Conservation (phyloP, 2,797 vertebrate species). For the Gallinago solitaria region DNA sequence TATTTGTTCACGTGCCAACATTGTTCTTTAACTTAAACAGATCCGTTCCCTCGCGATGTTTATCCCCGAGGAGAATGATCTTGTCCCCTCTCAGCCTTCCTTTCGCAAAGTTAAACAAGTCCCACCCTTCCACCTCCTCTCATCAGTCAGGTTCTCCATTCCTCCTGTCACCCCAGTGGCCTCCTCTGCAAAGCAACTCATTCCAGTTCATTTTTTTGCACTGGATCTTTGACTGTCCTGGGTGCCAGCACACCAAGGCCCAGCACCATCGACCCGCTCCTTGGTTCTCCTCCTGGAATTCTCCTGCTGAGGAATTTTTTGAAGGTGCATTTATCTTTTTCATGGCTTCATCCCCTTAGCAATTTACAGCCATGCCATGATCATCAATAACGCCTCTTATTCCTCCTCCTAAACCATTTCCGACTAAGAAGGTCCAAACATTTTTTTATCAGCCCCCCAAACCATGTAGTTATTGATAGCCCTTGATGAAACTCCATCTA, state of each 20-base stretch:
- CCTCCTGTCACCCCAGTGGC: not conserved
- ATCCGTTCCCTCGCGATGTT: not conserved
- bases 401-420: not conserved
- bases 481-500: not conserved
- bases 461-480: not conserved
- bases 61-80: conserved; percentile 7
- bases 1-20: conserved; percentile 40
- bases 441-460: not conserved
- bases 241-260: not conserved
- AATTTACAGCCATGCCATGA: not conserved
- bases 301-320: not conserved
- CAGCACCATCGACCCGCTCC: rapidly evolving
- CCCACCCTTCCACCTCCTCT: not conserved
- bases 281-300: not conserved
- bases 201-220: not conserved
- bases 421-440: not conserved
- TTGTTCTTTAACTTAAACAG: conserved; percentile 53
- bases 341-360: not conserved
- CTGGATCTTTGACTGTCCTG: not conserved
- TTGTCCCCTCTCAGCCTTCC: conserved; percentile 11
- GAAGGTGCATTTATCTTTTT: not conserved
- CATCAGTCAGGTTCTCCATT: not conserved
- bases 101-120: conserved; percentile 23
- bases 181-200: not conserved
- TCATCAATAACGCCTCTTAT: not conserved